Conservation (phyloP, 2,113 vertebrate species). For the Eudorcas thomsonii region DNA sequence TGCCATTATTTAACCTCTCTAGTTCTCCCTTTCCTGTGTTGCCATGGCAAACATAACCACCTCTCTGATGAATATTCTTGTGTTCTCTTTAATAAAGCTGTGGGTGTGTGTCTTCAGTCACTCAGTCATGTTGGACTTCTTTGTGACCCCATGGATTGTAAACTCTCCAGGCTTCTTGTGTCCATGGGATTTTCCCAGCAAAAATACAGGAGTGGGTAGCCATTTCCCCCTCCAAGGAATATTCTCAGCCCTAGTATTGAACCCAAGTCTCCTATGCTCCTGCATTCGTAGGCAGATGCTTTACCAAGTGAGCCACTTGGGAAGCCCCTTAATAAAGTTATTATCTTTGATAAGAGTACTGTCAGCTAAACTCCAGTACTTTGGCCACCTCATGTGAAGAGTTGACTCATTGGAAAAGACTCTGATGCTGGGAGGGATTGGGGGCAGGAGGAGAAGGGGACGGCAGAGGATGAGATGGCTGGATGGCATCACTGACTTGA, state of each 20-base stretch:
- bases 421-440: too few relatives aligned
- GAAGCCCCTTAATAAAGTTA: not conserved
- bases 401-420: too few relatives aligned
- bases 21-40: not conserved
- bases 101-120: not conserved
- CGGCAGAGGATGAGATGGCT: too few relatives aligned
- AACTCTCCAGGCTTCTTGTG: not conserved
- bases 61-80: not conserved
- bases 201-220: not conserved
- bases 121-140: not conserved
- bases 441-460: too few relatives aligned
- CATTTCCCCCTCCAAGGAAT: not conserved
- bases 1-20: not conserved
- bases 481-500: too few relatives aligned
- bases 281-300: not conserved
- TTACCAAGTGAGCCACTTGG: not conserved
- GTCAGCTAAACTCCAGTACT: not conserved
- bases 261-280: not conserved
- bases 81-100: not conserved
- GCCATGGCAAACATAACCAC: not conserved
- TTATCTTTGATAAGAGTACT: not conserved
- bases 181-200: not conserved
- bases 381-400: too few relatives aligned
- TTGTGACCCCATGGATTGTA: not conserved
- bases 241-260: not conserved